Evolutionary conservation across 1,140 invertebrate species (phyloP), one percentile per base, ranked within the genome.

Genomic region (Homarus americanus): DNA sequence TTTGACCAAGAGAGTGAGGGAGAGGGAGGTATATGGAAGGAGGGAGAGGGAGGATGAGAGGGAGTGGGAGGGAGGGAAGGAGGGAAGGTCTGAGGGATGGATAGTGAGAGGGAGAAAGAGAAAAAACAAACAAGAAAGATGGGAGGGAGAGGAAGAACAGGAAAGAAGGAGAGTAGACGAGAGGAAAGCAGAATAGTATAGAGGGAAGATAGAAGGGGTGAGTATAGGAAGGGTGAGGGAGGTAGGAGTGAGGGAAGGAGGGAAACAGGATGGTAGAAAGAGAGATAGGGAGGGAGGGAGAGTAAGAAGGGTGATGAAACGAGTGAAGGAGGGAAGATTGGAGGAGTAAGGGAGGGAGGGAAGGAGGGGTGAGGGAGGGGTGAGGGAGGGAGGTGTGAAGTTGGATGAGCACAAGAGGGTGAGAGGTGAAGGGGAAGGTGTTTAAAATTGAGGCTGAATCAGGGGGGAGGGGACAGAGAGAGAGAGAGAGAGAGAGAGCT

Each of bases 401-500:
- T 24, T n/a, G 66, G 20, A 24, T 5, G 32, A n/a, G 66, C 7
- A 32, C 5, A 69, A n/a, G 66, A 32, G 66, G 4, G 66, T 24
- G 7, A 32, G 32, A 69, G 66, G 5, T 4, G 72, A 75, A n/a
- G 72, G 32, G 72, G 32, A 15, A 40, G 72, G n/a, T 34, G 72
- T 36, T 15, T 40, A 15, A 32, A 20, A 41, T 24, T 72, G 36
- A 84, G 58, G 28, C 49, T 63, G 49, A 63, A n/a, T 63, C 15
- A 82, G 44, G 58, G 49, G 32, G 28, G 32, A 44, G 32, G 28
- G 58, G 79, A 58, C 17, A 80, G 78, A 83, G 38, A 69, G 58
- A 69, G 32, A 83, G 63, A 83, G 40, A 83, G 40, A 72, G 63
- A 34, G 58, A 83, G 63, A 69, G 36, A 36, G 63, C 69, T n/a